Evolutionary conservation across 2,888 invertebrate genomes (phyloP).

Genomic region (Marronus borbonicus): DNA sequence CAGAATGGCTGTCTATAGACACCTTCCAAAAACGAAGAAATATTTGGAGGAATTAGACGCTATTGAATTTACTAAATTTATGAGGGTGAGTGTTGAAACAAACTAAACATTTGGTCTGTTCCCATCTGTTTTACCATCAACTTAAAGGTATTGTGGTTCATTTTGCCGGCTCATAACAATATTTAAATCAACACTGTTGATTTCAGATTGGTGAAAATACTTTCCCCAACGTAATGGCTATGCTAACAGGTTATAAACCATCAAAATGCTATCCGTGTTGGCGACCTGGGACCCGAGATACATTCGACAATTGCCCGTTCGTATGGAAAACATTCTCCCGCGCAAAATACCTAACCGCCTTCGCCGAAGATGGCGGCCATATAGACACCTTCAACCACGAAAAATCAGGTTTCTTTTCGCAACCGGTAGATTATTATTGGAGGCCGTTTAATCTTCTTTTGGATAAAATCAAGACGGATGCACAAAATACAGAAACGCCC

Average conservation of each 20-base stretch:
- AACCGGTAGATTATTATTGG: conserved; percentile 89
- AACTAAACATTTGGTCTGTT: no score
- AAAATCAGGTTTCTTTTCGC: conserved; percentile 80
- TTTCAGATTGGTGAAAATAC: conserved; percentile 40
- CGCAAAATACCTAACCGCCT: conserved; percentile 82
- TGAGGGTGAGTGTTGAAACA: conserved; percentile 4
- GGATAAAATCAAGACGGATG: conserved; percentile 71
- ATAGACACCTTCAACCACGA: conserved; percentile 87
- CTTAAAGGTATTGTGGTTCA: no score
- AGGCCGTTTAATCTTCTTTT: conserved; percentile 81
- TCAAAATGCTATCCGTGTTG: conserved; percentile 12
- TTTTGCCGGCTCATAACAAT: no score
- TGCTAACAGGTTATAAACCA: conserved; percentile 13
- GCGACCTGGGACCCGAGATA: conserved; percentile 59
- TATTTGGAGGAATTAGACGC: conserved; percentile 27
- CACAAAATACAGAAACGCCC: conserved; percentile 76
- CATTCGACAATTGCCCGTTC: conserved; percentile 85
- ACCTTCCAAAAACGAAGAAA: conserved; percentile 43
- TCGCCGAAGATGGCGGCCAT: conserved; percentile 85
- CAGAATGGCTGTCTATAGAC: conserved; percentile 33
- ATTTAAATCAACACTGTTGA: background rate
- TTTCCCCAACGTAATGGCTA: conserved; percentile 45
- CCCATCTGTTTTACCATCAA: no score
- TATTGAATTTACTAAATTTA: conserved; percentile 45
- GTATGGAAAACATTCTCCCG: conserved; percentile 86